Evolutionary conservation across 2,888 invertebrate genomes (phyloP).

Genomic region (Microctonus aethiopoides): DNA sequence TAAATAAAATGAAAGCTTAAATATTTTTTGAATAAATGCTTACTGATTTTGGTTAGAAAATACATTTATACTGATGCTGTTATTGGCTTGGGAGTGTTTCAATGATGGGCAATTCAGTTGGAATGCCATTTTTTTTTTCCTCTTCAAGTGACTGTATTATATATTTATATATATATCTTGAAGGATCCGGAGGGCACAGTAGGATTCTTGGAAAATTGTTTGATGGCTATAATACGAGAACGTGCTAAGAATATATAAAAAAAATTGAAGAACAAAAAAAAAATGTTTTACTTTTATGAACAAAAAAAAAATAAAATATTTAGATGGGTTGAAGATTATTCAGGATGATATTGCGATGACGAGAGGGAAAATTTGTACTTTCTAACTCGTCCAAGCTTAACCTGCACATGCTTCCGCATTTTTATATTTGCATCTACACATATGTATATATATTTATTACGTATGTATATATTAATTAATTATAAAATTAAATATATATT

Average conservation of each 20-base stretch:
- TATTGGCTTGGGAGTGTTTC: neutral
- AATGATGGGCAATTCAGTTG: neutral
- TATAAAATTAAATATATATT: neutral
- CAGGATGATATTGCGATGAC: neutral
- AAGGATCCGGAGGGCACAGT: neutral
- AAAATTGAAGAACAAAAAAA: neutral
- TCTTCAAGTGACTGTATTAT: neutral
- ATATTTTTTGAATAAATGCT: neutral
- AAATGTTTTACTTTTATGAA: neutral
- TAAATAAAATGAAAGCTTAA: no score
- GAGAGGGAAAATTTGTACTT: conserved; percentile 1
- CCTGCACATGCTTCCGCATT: conserved; percentile 7
- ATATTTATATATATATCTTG: neutral
- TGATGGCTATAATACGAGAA: neutral
- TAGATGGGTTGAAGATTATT: neutral
- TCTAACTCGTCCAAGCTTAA: conserved; percentile 8
- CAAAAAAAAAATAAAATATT: neutral
- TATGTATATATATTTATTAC: no score
- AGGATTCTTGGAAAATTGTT: neutral
- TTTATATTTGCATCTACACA: neutral
- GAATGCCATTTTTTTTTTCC: neutral
- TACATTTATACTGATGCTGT: neutral
- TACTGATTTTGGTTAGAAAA: neutral
- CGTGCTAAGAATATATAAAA: neutral
- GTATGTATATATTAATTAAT: neutral